Evolutionary conservation across 2,797 vertebrate species (phyloP), one percentile per base, ranked within the genome.

Genomic region (Hippoglossus hippoglossus): DNA sequence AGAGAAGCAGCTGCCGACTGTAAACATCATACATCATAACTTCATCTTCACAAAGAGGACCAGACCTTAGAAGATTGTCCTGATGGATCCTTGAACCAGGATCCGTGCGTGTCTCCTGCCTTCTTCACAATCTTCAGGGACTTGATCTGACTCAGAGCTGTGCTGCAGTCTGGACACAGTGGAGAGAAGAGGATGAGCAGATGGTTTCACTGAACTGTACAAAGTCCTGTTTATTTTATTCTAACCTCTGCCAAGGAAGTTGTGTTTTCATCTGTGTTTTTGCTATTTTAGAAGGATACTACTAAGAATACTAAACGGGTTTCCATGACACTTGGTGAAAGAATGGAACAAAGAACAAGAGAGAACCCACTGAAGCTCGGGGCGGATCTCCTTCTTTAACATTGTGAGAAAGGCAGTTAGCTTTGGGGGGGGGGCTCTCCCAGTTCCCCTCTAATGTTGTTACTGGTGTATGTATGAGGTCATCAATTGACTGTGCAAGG

Each of bases 101-200:
- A 96, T 6, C 98, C 97, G 0, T 92, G 67, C 4, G 67, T 53
- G 7, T 95, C 94, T 59, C 93, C 92, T 6, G 89, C 87, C 89
- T 92, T 97, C 91, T 97, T 98, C 56, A 98, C 95, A 47, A 97
- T 94, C 92, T 99, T 99, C 60, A 98, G 90, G 13, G 97, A 99
- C 90, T 95, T 96, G 72, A 99, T 93, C 49, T 95, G 89, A 67
- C 80, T 91, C 69, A 99, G 84, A 75, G 92, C 73, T 0, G 79
- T 86, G 75, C 90, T 92, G 89, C 98, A 99, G 69, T 96, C 98
- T 99, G 86, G 15, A 70, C 19, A 59, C 2, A 31, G 46, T 56
- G 41, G 7, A 59, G 22, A 63, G 5, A 66, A 34, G 5, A 61
- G 1, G 0, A 6, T 11, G 6, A 46, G 36, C 36, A 39, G 3